Evolutionary conservation across 1,140 invertebrate genomes (phyloP).

Genomic region (Meloidogyne floridensis): DNA sequence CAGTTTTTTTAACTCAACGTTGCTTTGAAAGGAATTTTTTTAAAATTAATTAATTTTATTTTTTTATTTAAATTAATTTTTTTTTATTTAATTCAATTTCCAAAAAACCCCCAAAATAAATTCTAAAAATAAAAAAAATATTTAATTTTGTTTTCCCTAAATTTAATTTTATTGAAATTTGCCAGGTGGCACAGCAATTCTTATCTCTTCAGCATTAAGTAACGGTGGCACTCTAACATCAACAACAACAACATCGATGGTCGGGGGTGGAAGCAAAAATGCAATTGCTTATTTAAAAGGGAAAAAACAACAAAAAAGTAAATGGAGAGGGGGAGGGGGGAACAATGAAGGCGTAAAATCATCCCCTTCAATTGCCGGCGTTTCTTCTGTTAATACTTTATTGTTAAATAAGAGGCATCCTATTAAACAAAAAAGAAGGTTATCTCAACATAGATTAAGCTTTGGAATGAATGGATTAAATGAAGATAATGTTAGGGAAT

Average conservation of each 20-base stretch:
- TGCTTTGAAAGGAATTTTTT: too few species aligned
- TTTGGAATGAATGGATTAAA: not conserved
- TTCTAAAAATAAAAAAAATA: not conserved
- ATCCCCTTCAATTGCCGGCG: not conserved
- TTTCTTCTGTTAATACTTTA: not conserved
- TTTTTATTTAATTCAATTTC: too few species aligned
- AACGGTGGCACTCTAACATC: too few species aligned
- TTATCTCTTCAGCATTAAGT: too few species aligned
- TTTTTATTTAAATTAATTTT: too few species aligned
- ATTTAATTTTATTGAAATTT: too few species aligned
- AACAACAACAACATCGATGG: not conserved
- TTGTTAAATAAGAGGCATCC: not conserved
- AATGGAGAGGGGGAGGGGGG: not conserved
- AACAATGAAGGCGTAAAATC: not conserved
- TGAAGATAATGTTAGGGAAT: not conserved
- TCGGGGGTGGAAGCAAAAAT: not conserved
- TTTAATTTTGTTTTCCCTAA: too few species aligned
- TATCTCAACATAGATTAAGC: not conserved
- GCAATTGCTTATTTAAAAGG: constrained; percentile 4
- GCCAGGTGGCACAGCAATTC: too few species aligned
- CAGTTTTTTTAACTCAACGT: too few species aligned
- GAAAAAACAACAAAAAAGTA: not conserved
- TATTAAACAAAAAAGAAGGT: not conserved
- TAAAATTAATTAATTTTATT: too few species aligned
- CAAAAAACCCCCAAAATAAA: too few species aligned